Conservation (phyloP, 2,888 invertebrate genomes). For the Encarsia formosa region DNA sequence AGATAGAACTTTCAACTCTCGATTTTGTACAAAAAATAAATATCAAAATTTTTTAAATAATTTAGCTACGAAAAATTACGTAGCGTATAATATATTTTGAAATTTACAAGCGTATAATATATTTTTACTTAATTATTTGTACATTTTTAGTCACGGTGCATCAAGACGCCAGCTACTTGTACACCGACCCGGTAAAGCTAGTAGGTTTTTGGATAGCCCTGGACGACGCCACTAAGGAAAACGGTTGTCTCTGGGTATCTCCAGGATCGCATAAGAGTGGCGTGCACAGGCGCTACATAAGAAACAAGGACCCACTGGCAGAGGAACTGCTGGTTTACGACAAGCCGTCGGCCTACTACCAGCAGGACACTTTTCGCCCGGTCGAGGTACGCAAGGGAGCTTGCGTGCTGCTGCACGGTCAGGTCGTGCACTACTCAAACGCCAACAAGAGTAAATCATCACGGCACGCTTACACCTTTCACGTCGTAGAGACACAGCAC, state of each 20-base stretch:
- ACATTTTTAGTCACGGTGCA: conserved; percentile 65
- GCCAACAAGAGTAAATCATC: conserved; percentile 76
- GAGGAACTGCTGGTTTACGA: conserved; percentile 66
- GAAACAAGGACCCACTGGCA: conserved; percentile 65
- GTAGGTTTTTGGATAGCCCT: conserved; percentile 95
- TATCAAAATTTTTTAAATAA: not conserved
- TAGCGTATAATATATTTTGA: no score
- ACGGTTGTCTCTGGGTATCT: conserved; percentile 92
- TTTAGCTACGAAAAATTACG: conserved; percentile 1
- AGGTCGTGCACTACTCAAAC: conserved; percentile 90
- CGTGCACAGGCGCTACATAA: conserved; percentile 67
- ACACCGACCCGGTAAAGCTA: conserved; percentile 76
- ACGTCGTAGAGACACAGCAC: conserved; percentile 76
- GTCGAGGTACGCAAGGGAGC: conserved; percentile 83
- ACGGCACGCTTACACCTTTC: conserved; percentile 95
- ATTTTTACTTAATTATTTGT: not conserved
- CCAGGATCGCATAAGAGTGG: conserved; percentile 87
- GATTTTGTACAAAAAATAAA: not conserved
- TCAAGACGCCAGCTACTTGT: conserved; percentile 85
- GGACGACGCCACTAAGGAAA: conserved; percentile 87
- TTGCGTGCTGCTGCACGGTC: conserved; percentile 84
- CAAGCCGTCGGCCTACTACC: conserved; percentile 65
- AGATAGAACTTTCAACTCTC: no score
- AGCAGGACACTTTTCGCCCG: conserved; percentile 69
- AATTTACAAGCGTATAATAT: no score